Evolutionary conservation across 2,888 invertebrate species (phyloP).

Genomic region (Cheilosia grossa): DNA sequence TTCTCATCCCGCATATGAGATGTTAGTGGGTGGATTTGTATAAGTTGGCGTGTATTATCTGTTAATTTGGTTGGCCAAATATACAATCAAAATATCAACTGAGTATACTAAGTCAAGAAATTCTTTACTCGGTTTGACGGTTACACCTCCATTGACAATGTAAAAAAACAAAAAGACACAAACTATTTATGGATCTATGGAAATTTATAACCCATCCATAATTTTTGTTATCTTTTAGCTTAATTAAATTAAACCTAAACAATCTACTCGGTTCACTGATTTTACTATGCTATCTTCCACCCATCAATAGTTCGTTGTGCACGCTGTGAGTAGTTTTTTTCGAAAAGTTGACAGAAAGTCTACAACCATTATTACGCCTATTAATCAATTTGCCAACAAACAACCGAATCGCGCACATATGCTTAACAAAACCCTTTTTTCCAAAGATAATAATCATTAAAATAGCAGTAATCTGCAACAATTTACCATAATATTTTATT

Average conservation of each 20-base stretch:
- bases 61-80: too few relatives aligned
- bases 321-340: not conserved
- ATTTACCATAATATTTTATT: conserved; percentile 71
- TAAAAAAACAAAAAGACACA: too few relatives aligned
- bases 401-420: conserved; percentile 2
- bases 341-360: conserved; percentile 6
- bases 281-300: not conserved
- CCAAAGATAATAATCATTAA: conserved; percentile 48
- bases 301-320: conserved; percentile 1
- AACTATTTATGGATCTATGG: too few relatives aligned
- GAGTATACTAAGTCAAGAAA: too few relatives aligned
- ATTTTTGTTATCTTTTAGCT: too few relatives aligned
- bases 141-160: too few relatives aligned
- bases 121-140: too few relatives aligned
- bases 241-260: conserved; percentile 5
- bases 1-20: too few relatives aligned
- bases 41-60: too few relatives aligned
- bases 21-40: too few relatives aligned
- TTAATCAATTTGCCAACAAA: conserved; percentile 44
- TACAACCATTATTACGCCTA: conserved; percentile 29
- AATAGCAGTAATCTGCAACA: conserved; percentile 68
- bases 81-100: too few relatives aligned
- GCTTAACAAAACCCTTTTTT: conserved; percentile 32
- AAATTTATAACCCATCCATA: too few relatives aligned
- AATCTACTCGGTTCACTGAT: conserved; percentile 1